Percentiles rank a stretch among this genome's conserved stretches.
These are phyloP conservation scores for Leucopsar rothschildi DNA, from an alignment of 2,113 vertebrate species.

Conservation along the genomic window DNA sequence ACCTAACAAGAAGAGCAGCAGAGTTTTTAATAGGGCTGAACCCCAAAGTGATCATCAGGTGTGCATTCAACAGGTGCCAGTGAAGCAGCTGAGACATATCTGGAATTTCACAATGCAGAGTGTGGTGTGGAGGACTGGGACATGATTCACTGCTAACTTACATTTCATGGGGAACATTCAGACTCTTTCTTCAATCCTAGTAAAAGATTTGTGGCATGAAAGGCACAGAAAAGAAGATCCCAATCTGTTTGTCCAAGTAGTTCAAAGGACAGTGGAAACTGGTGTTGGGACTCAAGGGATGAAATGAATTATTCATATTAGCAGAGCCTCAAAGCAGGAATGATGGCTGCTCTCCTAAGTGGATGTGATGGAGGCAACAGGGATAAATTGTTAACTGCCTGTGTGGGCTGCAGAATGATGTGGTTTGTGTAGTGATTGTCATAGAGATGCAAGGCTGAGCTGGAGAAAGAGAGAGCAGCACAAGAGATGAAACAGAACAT, in stretches of 20 bases:
- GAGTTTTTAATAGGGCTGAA: not conserved
- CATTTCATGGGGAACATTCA: not conserved
- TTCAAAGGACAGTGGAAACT: not conserved
- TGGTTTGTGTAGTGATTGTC: constrained; percentile 39
- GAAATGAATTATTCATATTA: constrained; percentile 16
- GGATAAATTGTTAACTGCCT: constrained; percentile 39
- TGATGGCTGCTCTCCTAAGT: not conserved
- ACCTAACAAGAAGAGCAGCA: not conserved
- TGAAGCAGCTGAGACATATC: not conserved
- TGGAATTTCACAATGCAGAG: not conserved
- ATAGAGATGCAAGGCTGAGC: constrained; percentile 37
- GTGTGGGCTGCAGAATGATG: constrained; percentile 44
- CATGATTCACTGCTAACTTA: not conserved
- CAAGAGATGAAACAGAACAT: not conserved
- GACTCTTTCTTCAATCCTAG: not conserved
- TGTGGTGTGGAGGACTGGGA: not conserved
- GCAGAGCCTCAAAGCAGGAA: not conserved
- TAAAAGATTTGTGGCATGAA: not conserved
- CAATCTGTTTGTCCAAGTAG: not conserved
- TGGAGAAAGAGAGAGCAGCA: not conserved
- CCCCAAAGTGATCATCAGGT: not conserved
- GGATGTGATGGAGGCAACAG: constrained; percentile 12
- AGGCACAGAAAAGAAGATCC: not conserved
- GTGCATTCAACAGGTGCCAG: not conserved
- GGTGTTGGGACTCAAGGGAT: not conserved